Evolutionary conservation across 1,140 invertebrate species (phyloP).

Genomic region (Babylonia areolata): DNA sequence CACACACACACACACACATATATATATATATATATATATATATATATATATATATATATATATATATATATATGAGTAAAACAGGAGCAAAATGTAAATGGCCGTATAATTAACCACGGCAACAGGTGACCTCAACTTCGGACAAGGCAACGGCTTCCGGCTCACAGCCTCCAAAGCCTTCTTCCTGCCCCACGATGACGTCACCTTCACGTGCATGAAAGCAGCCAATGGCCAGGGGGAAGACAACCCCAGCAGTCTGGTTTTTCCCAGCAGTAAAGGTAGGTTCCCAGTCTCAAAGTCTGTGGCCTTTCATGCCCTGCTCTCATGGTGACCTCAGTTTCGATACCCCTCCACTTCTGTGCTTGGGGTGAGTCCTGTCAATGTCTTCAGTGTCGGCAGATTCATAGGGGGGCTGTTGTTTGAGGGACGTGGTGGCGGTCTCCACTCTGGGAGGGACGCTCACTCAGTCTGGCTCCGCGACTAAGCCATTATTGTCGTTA

Average conservation of each 20-base stretch:
- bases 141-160: neutral
- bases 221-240: neutral
- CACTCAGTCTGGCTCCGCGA: too few relatives aligned
- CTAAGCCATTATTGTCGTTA: too few relatives aligned
- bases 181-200: constrained; percentile 3
- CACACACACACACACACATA: too few relatives aligned
- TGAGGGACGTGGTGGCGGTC: neutral
- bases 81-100: neutral
- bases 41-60: neutral
- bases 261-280: constrained; percentile 8
- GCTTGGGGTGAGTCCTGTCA: too few relatives aligned
- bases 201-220: constrained; percentile 12
- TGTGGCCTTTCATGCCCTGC: neutral
- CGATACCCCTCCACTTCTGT: too few relatives aligned
- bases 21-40: neutral
- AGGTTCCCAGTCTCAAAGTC: neutral
- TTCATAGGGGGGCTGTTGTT: neutral
- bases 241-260: neutral
- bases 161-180: constrained; percentile 9
- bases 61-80: neutral
- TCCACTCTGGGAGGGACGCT: too few relatives aligned
- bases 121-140: constrained; percentile 24
- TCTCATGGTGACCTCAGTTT: neutral
- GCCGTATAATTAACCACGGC: too few relatives aligned
- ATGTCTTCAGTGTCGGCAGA: too few relatives aligned